phyloP scores from a whole-genome alignment of 2,797 vertebrate species.

The Alcedo atthis region DNA sequence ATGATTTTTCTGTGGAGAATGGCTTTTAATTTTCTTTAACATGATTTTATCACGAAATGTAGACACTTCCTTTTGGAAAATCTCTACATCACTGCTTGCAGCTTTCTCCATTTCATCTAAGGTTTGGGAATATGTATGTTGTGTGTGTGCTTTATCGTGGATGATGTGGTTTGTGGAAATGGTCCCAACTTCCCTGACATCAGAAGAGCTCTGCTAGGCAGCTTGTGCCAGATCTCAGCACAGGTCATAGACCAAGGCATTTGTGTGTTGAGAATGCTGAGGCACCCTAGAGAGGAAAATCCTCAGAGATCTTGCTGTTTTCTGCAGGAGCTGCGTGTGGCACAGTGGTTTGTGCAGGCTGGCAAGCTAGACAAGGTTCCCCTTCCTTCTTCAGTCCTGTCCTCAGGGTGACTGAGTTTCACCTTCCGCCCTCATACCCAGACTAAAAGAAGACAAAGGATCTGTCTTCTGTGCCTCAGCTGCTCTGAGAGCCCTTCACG shows the following conservation, averaged over 20 bases:
- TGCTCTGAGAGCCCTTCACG: neutral
- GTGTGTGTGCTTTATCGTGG: neutral
- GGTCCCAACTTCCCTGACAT: neutral
- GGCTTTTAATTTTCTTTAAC: neutral
- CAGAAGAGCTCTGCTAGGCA: neutral
- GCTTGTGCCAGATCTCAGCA: neutral
- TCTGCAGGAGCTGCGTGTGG: neutral
- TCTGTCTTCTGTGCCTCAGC: neutral
- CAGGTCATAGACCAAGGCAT: too few relatives aligned
- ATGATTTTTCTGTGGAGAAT: neutral
- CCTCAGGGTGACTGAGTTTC: neutral
- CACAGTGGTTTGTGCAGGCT: neutral
- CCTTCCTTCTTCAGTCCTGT: neutral
- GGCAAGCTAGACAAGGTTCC: neutral
- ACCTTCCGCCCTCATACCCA: neutral
- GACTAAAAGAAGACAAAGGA: neutral
- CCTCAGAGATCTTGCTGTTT: neutral
- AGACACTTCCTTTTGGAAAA: neutral
- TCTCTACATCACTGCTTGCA: neutral
- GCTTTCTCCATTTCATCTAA: neutral
- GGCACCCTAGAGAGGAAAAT: neutral
- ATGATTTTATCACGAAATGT: neutral
- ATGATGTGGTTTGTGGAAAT: neutral
- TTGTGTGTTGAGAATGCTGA: neutral
- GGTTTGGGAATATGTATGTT: neutral